These are phyloP conservation scores for Podargus strigoides DNA, from an alignment of 2,797 vertebrate genomes.

Conservation along the genomic window DNA sequence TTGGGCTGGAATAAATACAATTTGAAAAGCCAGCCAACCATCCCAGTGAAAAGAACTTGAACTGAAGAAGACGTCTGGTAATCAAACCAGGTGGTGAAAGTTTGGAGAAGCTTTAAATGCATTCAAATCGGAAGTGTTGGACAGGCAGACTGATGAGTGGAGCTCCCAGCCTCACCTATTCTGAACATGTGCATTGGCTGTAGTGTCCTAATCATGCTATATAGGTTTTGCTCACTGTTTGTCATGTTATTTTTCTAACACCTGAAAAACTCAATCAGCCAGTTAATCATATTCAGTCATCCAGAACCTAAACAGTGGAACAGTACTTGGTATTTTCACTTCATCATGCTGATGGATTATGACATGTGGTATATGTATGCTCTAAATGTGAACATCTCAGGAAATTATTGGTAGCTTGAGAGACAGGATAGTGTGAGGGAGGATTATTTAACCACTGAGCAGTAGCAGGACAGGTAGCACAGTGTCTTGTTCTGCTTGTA, in stretches of 20 bases:
- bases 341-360: constrained; percentile 64
- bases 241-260: constrained; percentile 48
- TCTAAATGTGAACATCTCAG: constrained; percentile 49
- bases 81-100: neutral
- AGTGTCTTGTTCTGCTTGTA: neutral
- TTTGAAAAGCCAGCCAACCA: constrained; percentile 42
- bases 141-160: neutral
- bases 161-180: neutral
- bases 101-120: neutral
- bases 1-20: constrained; percentile 40
- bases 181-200: neutral
- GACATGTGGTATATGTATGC: constrained; percentile 48
- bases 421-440: neutral
- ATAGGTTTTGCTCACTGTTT: constrained; percentile 24
- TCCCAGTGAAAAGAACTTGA: neutral
- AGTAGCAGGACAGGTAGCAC: neutral
- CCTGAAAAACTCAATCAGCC: constrained; percentile 64
- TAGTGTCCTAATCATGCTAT: neutral
- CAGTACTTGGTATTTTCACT: constrained; percentile 55
- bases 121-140: neutral
- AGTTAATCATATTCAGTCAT: constrained; percentile 65
- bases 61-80: neutral
- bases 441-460: neutral
- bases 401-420: constrained; percentile 33
- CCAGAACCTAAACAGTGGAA: constrained; percentile 53